These are phyloP conservation scores for Sitta europaea DNA, from an alignment of 2,113 vertebrate genomes.

Conservation along the genomic window DNA sequence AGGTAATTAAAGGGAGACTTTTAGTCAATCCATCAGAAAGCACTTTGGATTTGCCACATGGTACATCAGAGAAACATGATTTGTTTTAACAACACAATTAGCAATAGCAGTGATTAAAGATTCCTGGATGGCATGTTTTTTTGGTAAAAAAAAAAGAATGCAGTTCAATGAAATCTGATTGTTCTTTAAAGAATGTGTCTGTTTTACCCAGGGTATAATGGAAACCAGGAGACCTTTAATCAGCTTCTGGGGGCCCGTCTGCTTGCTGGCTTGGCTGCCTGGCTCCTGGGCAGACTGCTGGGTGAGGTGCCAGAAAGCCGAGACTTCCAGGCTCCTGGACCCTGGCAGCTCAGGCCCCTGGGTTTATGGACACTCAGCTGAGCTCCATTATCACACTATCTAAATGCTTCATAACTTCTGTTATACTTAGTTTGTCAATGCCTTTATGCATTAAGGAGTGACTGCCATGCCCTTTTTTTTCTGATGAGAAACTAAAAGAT, in stretches of 20 bases:
- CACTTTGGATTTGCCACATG: background rate
- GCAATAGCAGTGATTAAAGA: background rate
- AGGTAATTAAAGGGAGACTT: background rate
- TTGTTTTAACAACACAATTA: background rate
- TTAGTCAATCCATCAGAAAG: background rate
- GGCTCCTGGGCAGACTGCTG: background rate
- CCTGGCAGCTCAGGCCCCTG: background rate
- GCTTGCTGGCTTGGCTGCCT: background rate
- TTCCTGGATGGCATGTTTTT: background rate
- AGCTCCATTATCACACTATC: background rate
- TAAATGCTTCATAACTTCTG: background rate
- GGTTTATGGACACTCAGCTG: background rate
- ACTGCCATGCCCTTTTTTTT: background rate
- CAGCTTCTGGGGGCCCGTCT: background rate
- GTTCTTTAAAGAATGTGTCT: background rate
- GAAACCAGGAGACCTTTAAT: slow-evolving; percentile 10
- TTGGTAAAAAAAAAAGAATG: background rate
- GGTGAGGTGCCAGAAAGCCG: background rate
- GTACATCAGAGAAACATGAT: background rate
- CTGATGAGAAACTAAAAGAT: background rate
- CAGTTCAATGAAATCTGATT: background rate
- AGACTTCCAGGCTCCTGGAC: slow-evolving; percentile 40
- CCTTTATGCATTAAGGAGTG: background rate
- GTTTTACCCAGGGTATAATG: background rate
- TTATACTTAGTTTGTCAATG: background rate